phyloP scores from a whole-genome alignment of 2,888 invertebrate species.

The Spodoptera exigua region DNA sequence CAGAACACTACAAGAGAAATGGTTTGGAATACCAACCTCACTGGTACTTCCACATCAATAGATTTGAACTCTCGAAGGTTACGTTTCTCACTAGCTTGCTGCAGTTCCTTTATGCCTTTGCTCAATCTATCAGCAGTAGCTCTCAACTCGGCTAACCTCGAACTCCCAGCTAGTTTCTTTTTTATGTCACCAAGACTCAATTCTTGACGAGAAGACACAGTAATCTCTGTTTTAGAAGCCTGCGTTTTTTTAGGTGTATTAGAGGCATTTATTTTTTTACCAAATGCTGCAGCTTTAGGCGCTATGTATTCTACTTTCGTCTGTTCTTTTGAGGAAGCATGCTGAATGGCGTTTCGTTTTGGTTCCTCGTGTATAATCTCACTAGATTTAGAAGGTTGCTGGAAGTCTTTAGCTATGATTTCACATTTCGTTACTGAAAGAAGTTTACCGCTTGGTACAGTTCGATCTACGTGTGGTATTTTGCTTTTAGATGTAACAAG shows the following conservation, averaged over 20 bases:
- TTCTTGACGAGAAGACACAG: constrained; percentile 88
- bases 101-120: constrained; percentile 90
- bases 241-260: constrained; percentile 67
- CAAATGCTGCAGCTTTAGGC: constrained; percentile 64
- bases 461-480: constrained; percentile 74
- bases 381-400: constrained; percentile 36
- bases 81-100: constrained; percentile 82
- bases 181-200: constrained; percentile 92
- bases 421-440: constrained; percentile 57
- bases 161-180: constrained; percentile 91
- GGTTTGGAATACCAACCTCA: constrained; percentile 87
- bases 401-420: constrained; percentile 27
- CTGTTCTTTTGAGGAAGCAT: constrained; percentile 24
- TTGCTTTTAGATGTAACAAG: constrained; percentile 87
- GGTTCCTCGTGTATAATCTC: constrained; percentile 21
- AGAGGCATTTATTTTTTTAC: constrained; percentile 74
- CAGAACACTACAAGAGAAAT: too few relatives aligned
- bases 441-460: constrained; percentile 58
- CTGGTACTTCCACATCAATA: constrained; percentile 93
- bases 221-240: constrained; percentile 73
- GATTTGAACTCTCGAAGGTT: constrained; percentile 92
- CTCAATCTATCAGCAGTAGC: constrained; percentile 91
- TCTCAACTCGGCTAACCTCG: constrained; percentile 92
- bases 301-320: constrained; percentile 10
- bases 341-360: constrained; percentile 19